Evolutionary conservation across 2,113 vertebrate genomes (phyloP), one percentile per base, ranked within the genome.

Genomic region (Brachypodius melanocephalos): DNA sequence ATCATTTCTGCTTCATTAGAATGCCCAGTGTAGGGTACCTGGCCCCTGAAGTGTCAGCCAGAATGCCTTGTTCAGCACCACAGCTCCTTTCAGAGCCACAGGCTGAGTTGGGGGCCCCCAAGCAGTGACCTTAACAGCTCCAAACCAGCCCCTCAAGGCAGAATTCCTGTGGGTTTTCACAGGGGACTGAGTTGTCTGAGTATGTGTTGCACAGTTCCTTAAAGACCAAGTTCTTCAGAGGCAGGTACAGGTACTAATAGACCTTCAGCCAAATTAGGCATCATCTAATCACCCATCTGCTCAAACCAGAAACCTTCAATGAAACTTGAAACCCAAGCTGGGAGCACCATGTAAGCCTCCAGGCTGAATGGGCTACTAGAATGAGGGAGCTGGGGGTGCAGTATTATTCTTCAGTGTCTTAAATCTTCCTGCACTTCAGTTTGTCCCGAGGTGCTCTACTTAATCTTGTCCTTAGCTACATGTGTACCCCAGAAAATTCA

Each of bases 71-170:
- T 14, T 79, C 7, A 5, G 17, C 46, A 52, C 15, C 4, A 8
- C 26, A n/a, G 42, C 21, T 54, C 29, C 20, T 84, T 80, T 6
- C 2, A 79, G 61, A 45, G 42, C 3, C 48, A 36, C 0, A 0
- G 40, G 26, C 32, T 83, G 49, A 94, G 51, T 21, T 42, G 32
- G 17, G 11, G 75, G 4, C 20, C 46, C 51, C 24, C 17, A 63
- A 2, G 15, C 43, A 77, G 20, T 0, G 1, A 72, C 8, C 7
- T 34, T 26, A 61, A 46, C n/a, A 76, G 40, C 63, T 89, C 29
- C 65, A 81, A 77, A 54, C 2, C 24, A 57, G 36, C 2, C 19
- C 8, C 25, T 48, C 1, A 0, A 54, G 16, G 24, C 42, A 79
- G 51, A 74, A 82, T 71, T 82, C 45, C 19, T 67, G 17, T 36